Evolutionary conservation across 1,140 invertebrate genomes (phyloP), one percentile per base, ranked within the genome.

Genomic region (Centruroides vittatus): DNA sequence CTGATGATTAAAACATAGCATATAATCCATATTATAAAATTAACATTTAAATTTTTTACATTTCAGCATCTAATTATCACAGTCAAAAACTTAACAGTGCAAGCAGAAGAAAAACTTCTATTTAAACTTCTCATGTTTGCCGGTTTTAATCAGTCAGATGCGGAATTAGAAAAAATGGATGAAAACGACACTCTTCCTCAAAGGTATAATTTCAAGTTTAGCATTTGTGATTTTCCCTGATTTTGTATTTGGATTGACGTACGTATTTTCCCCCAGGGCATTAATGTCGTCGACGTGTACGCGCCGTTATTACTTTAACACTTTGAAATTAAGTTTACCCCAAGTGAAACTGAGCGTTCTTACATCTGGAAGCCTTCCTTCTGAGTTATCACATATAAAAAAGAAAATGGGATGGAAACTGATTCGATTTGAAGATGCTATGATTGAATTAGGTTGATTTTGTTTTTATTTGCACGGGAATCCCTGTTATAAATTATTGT

Each of bases 361-460:
- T 34, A 95, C 92, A 9, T 82, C 87, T 1, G 85, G 81, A 61
- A 89, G 89, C 71, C 71, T 98, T 56, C 79, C 85, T 3, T 71
- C 79, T 1, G 82, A 88, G 67, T 77, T 98, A 55, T 79, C 82
- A 62, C 75, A 77, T 57, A 83, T 98, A 7, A 98, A 98, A 75
- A 81, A 85, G 62, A 84, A 87, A 64, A 76, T 95, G 47, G 88
- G 89, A 3, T 78, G 96, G 5, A 91, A 87, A 35, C 74, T 98
- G 7, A 89, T 98, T 47, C 88, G 88, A 67, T 99, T 99, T 75
- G 95, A 98, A 78, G 93, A 98, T 75, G 95, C 94, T 3, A 80
- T 84, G 11, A 90, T 99, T 35, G 87, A 95, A 67, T 75, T 98
- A 53, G 58, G 58, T 59, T 57, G 11, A 1, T 41, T 41, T 23